Base-by-base conservation (phyloP, 2,113 vertebrate genomes). In the Hydropotes inermis region DNA sequence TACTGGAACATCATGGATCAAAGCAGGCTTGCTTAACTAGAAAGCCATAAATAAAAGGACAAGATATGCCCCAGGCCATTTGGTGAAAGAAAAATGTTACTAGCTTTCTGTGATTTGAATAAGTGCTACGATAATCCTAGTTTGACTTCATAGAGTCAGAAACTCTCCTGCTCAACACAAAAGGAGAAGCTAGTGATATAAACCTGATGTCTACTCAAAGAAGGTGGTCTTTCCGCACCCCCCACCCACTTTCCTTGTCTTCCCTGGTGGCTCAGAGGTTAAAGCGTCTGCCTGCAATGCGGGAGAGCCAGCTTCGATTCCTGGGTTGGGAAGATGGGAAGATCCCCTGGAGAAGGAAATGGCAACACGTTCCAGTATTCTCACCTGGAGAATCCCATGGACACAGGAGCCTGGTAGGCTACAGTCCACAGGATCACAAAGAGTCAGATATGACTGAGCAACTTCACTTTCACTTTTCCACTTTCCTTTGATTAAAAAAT, bases 381-480 rank as follows among this genome's bases (percentile, higher is more conserved):
- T 67, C 19, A 33, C 64, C 64, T 36, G 64, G 33, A 36, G 67
- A 70, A 70, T 70, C 17, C 67, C n/a, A 70, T 39, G 19, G 67
- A 39, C 4, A 0, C n/a, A 70, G 9, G 67, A 70, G n/a, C 19
- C 67, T 39, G 19, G 19, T 70, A 23, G n/a, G 5, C 67, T 23
- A 70, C 67, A 39, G n/a, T 70, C n/a, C 67, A 39, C 1, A 19
- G 67, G 10, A n/a, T 70, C 2, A 5, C n/a, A 70, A 70, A 70
- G 67, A 70, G 5, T 39, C 1, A 2, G n/a, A 39, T 5, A 70
- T 0, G 9, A 70, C n/a, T 70, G n/a, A 70, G 21, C 1, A 1
- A 70, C 67, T 36, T 70, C 19, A 70, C 67, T 70, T 70, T 70
- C 64, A 12, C 64, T 36, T 21, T 70, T 12, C 36, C 11, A 25